phyloP scores from a whole-genome alignment of 2,113 vertebrate genomes.

The Phyllostomus hastatus region DNA sequence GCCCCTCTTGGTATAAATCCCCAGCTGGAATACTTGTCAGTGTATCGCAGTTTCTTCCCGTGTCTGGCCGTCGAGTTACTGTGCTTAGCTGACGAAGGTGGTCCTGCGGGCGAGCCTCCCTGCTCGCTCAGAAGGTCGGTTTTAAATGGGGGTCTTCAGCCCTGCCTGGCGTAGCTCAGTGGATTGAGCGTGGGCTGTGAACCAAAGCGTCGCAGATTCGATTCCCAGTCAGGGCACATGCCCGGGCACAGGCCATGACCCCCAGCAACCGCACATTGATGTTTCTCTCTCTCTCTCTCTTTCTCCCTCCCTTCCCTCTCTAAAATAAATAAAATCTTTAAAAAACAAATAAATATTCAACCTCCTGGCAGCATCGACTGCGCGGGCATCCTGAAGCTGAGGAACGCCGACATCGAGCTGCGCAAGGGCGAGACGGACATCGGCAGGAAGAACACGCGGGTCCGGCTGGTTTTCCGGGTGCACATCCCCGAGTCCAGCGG shows the following conservation, averaged over 20 bases:
- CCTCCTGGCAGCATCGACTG: slow-evolving; percentile 93
- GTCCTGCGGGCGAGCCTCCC: not conserved
- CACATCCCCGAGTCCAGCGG: slow-evolving; percentile 93
- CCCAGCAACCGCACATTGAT: no score
- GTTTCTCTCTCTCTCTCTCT: no score
- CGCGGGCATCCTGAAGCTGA: slow-evolving; percentile 95
- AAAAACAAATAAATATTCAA: no score
- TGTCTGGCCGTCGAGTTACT: not conserved
- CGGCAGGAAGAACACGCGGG: slow-evolving; percentile 96
- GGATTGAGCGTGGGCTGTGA: no score
- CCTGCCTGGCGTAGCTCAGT: no score
- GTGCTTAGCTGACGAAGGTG: fast-evolving
- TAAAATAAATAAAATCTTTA: no score
- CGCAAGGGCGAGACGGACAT: slow-evolving; percentile 98
- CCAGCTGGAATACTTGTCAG: not conserved
- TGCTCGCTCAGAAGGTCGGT: fast-evolving
- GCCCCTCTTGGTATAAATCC: not conserved
- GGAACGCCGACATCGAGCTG: slow-evolving; percentile 97
- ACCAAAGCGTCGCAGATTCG: no score
- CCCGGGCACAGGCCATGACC: no score
- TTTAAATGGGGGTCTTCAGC: not conserved
- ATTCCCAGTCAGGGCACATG: no score
- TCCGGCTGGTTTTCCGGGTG: slow-evolving; percentile 94
- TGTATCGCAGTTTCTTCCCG: fast-evolving
- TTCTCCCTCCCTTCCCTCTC: no score